Evolutionary conservation across 1,140 invertebrate genomes (phyloP).

Genomic region (Trichogramma pretiosum): DNA sequence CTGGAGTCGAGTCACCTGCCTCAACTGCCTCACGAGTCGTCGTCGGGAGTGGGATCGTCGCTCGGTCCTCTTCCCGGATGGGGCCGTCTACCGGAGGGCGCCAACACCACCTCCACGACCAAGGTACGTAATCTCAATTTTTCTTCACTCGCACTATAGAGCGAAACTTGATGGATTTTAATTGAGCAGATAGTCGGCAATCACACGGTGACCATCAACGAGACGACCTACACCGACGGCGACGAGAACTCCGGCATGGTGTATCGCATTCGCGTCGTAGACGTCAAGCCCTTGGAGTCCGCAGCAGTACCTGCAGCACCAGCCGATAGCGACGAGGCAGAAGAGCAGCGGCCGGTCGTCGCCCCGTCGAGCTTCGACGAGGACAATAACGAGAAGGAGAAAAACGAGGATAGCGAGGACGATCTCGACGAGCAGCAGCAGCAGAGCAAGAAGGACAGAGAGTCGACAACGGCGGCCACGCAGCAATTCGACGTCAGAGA

Average conservation of each 20-base stretch:
- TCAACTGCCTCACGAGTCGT: slow-evolving; percentile 14
- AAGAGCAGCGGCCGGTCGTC: slow-evolving; percentile 17
- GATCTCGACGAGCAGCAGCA: neutral
- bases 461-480: no score
- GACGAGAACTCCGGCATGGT: slow-evolving; percentile 37
- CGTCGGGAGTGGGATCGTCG: neutral
- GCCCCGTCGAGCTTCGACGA: neutral
- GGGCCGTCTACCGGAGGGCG: slow-evolving; percentile 42
- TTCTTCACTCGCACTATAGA: no score
- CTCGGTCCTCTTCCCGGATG: slow-evolving; percentile 16
- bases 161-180: no score
- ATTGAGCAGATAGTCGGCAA: slow-evolving; percentile 46
- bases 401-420: neutral
- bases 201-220: slow-evolving; percentile 50
- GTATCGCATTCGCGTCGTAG: slow-evolving; percentile 46
- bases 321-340: slow-evolving; percentile 11
- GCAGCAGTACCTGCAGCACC: slow-evolving; percentile 25
- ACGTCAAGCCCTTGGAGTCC: slow-evolving; percentile 43
- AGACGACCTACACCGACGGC: slow-evolving; percentile 45
- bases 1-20: no score
- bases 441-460: no score
- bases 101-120: slow-evolving; percentile 47
- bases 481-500: neutral
- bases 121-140: slow-evolving; percentile 48
- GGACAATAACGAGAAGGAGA: neutral